These are phyloP conservation scores for Amphiprion clarkii DNA, from an alignment of 2,797 vertebrate species.

Conservation along the genomic window DNA sequence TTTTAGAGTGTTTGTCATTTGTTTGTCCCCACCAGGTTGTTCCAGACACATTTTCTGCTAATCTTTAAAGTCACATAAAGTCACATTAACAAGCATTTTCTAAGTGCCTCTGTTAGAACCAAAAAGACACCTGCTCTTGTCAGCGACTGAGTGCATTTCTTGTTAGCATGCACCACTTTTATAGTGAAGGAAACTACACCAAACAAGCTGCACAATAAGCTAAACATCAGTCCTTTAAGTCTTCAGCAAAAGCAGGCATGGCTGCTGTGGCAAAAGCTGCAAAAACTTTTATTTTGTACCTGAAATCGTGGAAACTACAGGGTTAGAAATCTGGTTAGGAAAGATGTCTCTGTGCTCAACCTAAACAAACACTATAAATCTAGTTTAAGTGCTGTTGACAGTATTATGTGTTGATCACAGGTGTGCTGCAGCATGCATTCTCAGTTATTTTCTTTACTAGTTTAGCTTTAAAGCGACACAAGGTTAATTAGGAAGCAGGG, in stretches of 20 bases:
- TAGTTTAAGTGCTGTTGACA: not conserved
- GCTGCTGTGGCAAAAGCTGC: no score
- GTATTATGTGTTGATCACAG: not conserved
- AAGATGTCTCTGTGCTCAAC: not conserved
- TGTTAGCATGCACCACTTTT: not conserved
- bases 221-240: not conserved
- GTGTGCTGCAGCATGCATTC: not conserved
- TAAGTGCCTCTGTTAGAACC: not conserved
- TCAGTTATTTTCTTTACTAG: not conserved
- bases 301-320: no score
- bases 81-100: slow-evolving; percentile 34
- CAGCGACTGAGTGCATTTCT: not conserved
- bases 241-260: not conserved
- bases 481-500: slow-evolving; percentile 49
- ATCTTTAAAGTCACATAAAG: slow-evolving; percentile 39
- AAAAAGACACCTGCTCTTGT: not conserved
- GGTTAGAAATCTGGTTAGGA: no score
- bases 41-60: slow-evolving; percentile 19
- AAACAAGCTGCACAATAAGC: rapidly evolving
- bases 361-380: not conserved
- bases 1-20: slow-evolving; percentile 29
- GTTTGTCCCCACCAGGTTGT: slow-evolving; percentile 8
- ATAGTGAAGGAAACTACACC: not conserved
- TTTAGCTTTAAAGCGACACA: slow-evolving; percentile 1
- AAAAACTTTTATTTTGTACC: no score